These are phyloP conservation scores for Amphiprion percula DNA, from an alignment of 2,113 vertebrate genomes.

Conservation along the genomic window DNA sequence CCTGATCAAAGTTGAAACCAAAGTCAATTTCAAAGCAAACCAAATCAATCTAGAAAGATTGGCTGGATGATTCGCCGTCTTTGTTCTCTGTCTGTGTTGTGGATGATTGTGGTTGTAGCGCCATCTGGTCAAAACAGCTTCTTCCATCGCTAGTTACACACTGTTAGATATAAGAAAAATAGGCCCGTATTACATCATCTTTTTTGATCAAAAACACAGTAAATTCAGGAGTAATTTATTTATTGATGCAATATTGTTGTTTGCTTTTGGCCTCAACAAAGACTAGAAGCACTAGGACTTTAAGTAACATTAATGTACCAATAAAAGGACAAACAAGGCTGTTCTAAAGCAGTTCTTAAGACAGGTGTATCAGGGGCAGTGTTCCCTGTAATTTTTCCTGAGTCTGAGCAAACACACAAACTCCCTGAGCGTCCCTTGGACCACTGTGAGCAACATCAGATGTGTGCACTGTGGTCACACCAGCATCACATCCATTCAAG, in stretches of 20 bases:
- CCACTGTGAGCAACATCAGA: no score
- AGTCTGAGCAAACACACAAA: no score
- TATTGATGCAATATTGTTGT: background rate
- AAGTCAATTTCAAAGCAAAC: slow-evolving; percentile 56
- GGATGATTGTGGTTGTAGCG: slow-evolving; percentile 21
- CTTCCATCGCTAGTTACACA: slow-evolving; percentile 17
- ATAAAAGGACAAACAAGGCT: background rate
- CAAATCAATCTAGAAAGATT: slow-evolving; percentile 47
- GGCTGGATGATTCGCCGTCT: slow-evolving; percentile 21
- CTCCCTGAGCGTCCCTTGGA: no score
- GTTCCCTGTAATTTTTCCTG: no score
- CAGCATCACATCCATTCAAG: no score
- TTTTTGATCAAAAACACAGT: slow-evolving; percentile 1
- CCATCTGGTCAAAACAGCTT: slow-evolving; percentile 4
- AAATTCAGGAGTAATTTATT: slow-evolving; percentile 1
- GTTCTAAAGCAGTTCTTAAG: background rate
- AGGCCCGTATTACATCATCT: background rate
- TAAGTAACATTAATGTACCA: background rate
- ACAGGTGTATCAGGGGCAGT: no score
- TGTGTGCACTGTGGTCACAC: no score
- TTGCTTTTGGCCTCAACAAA: background rate
- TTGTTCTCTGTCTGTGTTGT: slow-evolving; percentile 36
- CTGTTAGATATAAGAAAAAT: background rate
- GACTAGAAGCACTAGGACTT: background rate
- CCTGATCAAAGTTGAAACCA: slow-evolving; percentile 67